Conservation (phyloP, 1,140 invertebrate genomes). For the Pseudomyrmex cubaensis region DNA sequence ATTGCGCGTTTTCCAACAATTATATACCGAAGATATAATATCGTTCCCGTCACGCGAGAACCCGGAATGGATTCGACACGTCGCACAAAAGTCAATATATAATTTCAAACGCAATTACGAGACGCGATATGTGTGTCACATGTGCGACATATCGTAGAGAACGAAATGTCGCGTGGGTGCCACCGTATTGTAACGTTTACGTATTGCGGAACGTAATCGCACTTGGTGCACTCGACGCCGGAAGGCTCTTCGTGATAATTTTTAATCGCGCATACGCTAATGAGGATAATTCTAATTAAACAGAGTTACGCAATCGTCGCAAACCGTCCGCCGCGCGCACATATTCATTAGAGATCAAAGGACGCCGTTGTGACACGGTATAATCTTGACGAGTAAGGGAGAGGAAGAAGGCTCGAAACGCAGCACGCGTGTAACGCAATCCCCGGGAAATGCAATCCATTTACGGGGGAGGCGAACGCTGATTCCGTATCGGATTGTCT, state of each 20-base stretch:
- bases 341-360: conserved; percentile 41
- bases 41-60: no score
- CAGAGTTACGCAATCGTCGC: background rate
- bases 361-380: background rate
- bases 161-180: no score
- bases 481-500: conserved; percentile 6
- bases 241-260: background rate
- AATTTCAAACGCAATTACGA: background rate
- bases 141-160: background rate
- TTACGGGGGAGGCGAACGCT: background rate
- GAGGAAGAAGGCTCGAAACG: background rate
- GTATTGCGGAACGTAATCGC: no score
- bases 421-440: conserved; percentile 4
- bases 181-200: background rate
- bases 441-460: conserved; percentile 3
- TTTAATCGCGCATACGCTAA: background rate
- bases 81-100: no score
- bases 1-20: no score
- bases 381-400: background rate
- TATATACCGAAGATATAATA: no score
- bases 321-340: background rate
- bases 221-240: no score
- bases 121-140: background rate
- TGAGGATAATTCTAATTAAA: background rate
- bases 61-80: no score